These are phyloP conservation scores for Myxocyprinus asiaticus DNA, from an alignment of 2,113 vertebrate genomes.

Conservation along the genomic window DNA sequence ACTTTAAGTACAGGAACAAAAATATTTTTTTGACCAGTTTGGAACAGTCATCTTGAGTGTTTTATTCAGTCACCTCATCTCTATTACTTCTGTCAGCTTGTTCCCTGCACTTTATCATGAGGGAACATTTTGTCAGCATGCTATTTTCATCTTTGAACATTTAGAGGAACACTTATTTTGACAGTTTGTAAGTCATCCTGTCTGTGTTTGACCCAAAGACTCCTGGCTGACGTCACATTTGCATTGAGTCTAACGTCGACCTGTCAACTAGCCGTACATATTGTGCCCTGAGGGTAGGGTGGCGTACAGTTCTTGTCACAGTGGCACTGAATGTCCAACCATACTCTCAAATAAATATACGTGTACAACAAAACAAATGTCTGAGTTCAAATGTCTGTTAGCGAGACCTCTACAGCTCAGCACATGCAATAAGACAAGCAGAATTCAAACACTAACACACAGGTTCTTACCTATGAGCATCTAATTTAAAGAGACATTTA, in stretches of 20 bases:
- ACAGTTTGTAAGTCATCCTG: constrained; percentile 10
- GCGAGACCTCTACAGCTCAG: not conserved
- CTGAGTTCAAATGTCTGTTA: not conserved
- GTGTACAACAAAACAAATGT: not conserved
- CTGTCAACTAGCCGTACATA: constrained; percentile 2
- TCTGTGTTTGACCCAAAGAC: constrained; percentile 13
- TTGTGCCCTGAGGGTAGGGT: not conserved
- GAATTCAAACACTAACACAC: not conserved
- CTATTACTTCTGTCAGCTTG: not conserved
- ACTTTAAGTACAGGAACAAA: too few relatives aligned
- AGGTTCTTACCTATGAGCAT: not conserved
- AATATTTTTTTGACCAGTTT: too few relatives aligned
- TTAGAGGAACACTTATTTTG: not conserved
- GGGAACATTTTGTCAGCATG: not conserved
- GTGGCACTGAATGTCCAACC: not conserved
- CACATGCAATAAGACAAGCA: constrained; percentile 6
- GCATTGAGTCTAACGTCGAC: not conserved
- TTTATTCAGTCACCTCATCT: not conserved
- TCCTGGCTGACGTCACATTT: constrained; percentile 5
- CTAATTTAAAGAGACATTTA: too few relatives aligned
- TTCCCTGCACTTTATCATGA: not conserved
- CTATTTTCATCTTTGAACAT: not conserved
- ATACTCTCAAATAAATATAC: not conserved
- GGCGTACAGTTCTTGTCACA: constrained; percentile 1
- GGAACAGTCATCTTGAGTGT: not conserved